A percentile compares a stretch with the other conserved stretches of the same genome.
Evolutionary conservation across 2,113 vertebrate genomes (phyloP).

Genomic region (Rhinichthys klamathensis): DNA sequence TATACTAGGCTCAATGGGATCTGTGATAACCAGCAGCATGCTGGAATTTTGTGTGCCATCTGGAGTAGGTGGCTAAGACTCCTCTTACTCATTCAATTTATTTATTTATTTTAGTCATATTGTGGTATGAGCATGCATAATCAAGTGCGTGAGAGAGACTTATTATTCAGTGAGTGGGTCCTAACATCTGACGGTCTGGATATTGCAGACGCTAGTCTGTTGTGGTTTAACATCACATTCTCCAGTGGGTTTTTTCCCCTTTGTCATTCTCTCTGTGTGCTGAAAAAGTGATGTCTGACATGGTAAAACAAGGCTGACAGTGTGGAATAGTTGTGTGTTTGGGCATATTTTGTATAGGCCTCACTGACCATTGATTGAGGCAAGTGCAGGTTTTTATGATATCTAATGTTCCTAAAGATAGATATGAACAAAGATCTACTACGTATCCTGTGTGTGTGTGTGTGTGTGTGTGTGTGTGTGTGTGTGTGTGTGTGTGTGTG

Average conservation of each 20-base stretch:
- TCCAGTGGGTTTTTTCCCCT: neutral
- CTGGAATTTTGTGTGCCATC: constrained; percentile 42
- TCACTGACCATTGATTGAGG: neutral
- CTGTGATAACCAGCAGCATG: neutral
- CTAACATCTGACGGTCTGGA: constrained; percentile 3
- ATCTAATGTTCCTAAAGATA: constrained; percentile 36
- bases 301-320: neutral
- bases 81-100: constrained; percentile 51
- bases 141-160: constrained; percentile 46
- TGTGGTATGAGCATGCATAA: constrained; percentile 50
- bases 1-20: constrained; percentile 57
- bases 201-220: constrained; percentile 17
- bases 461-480: too few species aligned
- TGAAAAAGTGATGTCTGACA: constrained; percentile 5
- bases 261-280: neutral
- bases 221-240: constrained; percentile 24
- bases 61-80: constrained; percentile 48
- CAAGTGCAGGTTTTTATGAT: neutral
- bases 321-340: neutral
- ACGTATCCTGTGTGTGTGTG: constrained; percentile 23
- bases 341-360: neutral
- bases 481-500: too few species aligned
- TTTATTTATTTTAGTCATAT: constrained; percentile 33
- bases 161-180: constrained; percentile 29
- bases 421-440: neutral